Percentiles rank a stretch among this genome's conserved stretches.
Evolutionary conservation across 2,888 invertebrate species (phyloP).

Genomic region (Apocheima hispidaria): DNA sequence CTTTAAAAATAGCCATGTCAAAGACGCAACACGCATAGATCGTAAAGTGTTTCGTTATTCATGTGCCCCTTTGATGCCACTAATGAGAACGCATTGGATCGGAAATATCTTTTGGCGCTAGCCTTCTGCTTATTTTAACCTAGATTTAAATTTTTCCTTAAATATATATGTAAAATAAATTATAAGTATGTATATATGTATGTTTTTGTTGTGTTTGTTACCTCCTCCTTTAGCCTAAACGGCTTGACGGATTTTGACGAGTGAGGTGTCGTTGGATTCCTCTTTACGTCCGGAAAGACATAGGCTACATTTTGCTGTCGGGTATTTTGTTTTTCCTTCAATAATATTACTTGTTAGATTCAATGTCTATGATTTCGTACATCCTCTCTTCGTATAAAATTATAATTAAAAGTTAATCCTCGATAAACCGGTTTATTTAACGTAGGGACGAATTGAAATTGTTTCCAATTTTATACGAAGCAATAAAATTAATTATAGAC

Average conservation of each 20-base stretch:
- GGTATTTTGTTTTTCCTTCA: too few species aligned
- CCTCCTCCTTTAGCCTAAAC: too few species aligned
- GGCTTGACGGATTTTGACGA: too few species aligned
- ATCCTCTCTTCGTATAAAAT: slow-evolving; percentile 11
- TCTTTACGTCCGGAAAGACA: too few species aligned
- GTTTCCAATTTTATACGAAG: slow-evolving; percentile 19
- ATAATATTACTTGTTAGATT: background rate
- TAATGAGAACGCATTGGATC: slow-evolving; percentile 9
- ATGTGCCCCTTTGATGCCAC: slow-evolving; percentile 9
- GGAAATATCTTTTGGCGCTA: slow-evolving; percentile 1
- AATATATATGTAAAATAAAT: background rate
- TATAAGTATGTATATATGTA: too few species aligned
- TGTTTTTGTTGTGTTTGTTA: too few species aligned
- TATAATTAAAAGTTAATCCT: slow-evolving; percentile 34
- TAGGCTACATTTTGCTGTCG: too few species aligned
- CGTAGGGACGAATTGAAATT: slow-evolving; percentile 19
- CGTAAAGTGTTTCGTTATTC: background rate
- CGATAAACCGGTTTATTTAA: slow-evolving; percentile 26
- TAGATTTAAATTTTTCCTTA: background rate
- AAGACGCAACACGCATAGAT: background rate
- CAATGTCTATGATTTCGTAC: slow-evolving; percentile 6
- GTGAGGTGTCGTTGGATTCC: too few species aligned
- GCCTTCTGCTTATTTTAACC: slow-evolving; percentile 8
- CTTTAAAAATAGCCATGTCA: background rate
- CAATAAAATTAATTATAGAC: slow-evolving; percentile 24